phyloP scores from a whole-genome alignment of 2,888 invertebrate genomes.

The Geotrupes spiniger region DNA sequence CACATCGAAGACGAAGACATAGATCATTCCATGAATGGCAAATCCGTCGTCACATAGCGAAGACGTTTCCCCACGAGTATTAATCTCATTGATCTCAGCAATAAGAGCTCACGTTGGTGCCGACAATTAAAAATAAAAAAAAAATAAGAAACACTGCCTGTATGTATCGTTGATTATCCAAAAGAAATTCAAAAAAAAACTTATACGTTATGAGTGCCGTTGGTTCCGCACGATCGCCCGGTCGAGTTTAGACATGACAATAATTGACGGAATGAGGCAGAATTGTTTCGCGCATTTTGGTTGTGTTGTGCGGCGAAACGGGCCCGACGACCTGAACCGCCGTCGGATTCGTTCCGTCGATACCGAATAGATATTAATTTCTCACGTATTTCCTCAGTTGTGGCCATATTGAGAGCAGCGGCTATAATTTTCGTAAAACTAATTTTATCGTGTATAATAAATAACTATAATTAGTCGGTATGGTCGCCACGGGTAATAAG shows the following conservation, averaged over 20 bases:
- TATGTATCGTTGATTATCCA: slow-evolving; percentile 15
- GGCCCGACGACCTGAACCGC: not conserved
- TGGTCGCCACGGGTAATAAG: slow-evolving; percentile 33
- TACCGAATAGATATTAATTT: slow-evolving; percentile 24
- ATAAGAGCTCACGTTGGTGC: slow-evolving; percentile 20
- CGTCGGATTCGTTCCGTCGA: slow-evolving; percentile 19
- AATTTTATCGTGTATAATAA: slow-evolving; percentile 35
- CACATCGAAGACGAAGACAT: slow-evolving; percentile 32
- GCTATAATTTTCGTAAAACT: slow-evolving; percentile 39
- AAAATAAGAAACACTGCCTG: slow-evolving; percentile 21
- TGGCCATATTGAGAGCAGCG: slow-evolving; percentile 33
- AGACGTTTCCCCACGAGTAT: slow-evolving; percentile 15
- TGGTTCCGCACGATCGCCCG: slow-evolving; percentile 33
- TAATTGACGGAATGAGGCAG: slow-evolving; percentile 45
- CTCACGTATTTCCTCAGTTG: slow-evolving; percentile 29
- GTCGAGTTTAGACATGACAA: slow-evolving; percentile 45
- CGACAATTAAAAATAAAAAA: slow-evolving; percentile 10
- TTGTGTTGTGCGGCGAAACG: slow-evolving; percentile 21
- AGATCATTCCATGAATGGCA: slow-evolving; percentile 18
- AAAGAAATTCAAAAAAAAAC: too few species aligned
- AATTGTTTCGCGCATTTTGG: slow-evolving; percentile 33
- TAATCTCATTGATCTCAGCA: slow-evolving; percentile 27
- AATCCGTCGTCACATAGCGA: slow-evolving; percentile 19
- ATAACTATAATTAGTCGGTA: slow-evolving; percentile 30
- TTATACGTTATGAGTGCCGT: slow-evolving; percentile 20